Evolutionary conservation across 2,797 vertebrate species (phyloP), one percentile per base, ranked within the genome.

Genomic region (Trichosurus vulpecula): DNA sequence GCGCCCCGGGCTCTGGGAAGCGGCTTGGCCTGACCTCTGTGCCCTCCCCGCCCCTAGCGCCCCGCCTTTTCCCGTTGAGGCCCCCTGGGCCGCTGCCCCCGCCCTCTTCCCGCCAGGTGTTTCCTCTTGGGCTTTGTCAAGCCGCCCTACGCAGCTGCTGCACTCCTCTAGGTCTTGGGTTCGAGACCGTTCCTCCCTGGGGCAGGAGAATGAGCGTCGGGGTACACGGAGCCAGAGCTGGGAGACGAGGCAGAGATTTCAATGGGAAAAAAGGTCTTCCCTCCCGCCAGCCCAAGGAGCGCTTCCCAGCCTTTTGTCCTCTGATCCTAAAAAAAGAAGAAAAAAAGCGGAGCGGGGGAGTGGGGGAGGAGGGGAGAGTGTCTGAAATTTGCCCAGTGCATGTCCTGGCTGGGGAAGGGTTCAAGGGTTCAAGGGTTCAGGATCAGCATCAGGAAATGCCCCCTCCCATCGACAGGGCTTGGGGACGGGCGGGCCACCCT

Each of bases 31-130:
- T 56, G 95, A 94, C 93, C 92, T 31, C 41, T 54, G 41, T 61
- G 47, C 58, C 81, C 66, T 35, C 31, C 90, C 8, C 90, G 1
- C 5, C 52, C 5, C 52, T 90, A 31, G 16, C 27, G 56, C 66
- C 25, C 61, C 90, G 56, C 41, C 3, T n/a, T 94, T 87, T 94
- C 95, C 96, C 92, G 94, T 66, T 13, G 30, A 5, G 93, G 92
- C 10, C 92, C 92, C 87, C 95, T 1, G 52, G 58, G 53, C 87
- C 57, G 56, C 93, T 91, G 95, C 57, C 90, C 91, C 54, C 35
- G 52, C 90, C 53, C 92, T 56, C 22, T 94, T 97, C 97, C 95
- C 52, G 92, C 98, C 97, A 98, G 97, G 98, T 98, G 97, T 93
- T 97, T 98, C 98, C 98, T 97, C 91, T 56, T 4, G 54, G 6